A percentile compares a stretch with the other conserved stretches of the same genome.
Conservation (phyloP, 2,113 vertebrate genomes). For the Equus przewalskii region DNA sequence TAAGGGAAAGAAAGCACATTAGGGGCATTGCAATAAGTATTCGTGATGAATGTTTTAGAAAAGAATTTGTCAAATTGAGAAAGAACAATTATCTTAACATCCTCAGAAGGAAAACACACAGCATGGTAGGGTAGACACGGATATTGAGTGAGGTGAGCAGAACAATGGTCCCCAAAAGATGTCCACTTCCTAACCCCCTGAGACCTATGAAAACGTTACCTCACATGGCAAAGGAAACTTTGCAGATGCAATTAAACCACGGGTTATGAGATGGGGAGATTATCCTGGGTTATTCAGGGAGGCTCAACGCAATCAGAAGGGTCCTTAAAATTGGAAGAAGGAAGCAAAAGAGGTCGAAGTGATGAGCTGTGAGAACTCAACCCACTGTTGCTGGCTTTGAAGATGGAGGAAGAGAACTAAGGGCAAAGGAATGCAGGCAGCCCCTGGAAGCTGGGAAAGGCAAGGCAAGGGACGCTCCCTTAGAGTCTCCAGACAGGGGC, state of each 20-base stretch:
- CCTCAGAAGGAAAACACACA: not conserved
- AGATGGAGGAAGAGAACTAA: not conserved
- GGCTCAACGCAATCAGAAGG: not conserved
- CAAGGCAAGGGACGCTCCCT: not conserved
- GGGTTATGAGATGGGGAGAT: not conserved
- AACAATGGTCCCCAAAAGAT: not conserved
- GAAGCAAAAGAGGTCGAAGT: not conserved
- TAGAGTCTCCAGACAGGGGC: not conserved
- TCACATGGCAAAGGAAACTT: not conserved
- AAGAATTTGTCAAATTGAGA: not conserved
- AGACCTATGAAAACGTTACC: not conserved
- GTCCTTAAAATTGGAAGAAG: constrained; percentile 20
- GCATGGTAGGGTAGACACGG: not conserved
- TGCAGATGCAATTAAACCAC: not conserved
- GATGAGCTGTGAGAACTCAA: constrained; percentile 9
- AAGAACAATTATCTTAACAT: not conserved
- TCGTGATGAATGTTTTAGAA: not conserved
- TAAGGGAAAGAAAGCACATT: not conserved
- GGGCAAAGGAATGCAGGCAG: not conserved
- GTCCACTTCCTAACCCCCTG: not conserved
- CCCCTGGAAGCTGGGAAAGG: not conserved
- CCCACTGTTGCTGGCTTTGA: not conserved
- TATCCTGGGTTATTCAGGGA: not conserved
- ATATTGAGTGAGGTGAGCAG: not conserved
- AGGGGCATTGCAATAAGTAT: not conserved